A percentile compares a stretch with the other conserved stretches of the same genome.
phyloP scores from a whole-genome alignment of 2,797 vertebrate genomes.

The Brotula barbata region DNA sequence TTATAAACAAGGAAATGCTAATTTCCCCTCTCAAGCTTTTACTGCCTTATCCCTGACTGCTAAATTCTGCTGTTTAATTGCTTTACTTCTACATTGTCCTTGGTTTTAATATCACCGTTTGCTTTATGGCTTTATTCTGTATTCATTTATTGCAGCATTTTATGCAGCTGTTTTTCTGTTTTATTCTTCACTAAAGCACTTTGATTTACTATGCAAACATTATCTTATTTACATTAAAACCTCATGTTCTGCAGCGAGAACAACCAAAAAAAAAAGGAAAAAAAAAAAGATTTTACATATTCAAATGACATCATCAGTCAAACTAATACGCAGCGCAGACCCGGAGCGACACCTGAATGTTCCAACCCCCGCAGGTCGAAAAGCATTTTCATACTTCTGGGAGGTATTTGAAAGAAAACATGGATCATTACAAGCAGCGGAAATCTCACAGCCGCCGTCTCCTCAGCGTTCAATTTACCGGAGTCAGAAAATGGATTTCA shows the following conservation, averaged over 20 bases:
- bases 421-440: slow-evolving; percentile 20
- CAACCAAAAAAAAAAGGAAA: too few relatives aligned
- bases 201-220: neutral
- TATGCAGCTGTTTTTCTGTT: neutral
- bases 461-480: neutral
- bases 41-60: neutral
- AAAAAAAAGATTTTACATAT: neutral
- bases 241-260: too few relatives aligned
- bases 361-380: slow-evolving; percentile 9
- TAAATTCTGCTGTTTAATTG: neutral
- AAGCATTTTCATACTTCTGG: slow-evolving; percentile 3
- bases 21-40: neutral
- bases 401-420: slow-evolving; percentile 19
- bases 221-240: too few relatives aligned
- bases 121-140: neutral
- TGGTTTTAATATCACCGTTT: neutral
- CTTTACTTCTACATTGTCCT: too few relatives aligned
- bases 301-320: slow-evolving; percentile 1
- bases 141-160: neutral
- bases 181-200: neutral
- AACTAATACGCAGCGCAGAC: neutral
- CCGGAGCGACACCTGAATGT: slow-evolving; percentile 1
- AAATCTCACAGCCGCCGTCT: neutral
- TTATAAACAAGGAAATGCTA: too few relatives aligned
- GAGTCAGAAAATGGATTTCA: slow-evolving; percentile 29